phyloP scores from a whole-genome alignment of 2,888 invertebrate genomes.

The Diogma glabrata region DNA sequence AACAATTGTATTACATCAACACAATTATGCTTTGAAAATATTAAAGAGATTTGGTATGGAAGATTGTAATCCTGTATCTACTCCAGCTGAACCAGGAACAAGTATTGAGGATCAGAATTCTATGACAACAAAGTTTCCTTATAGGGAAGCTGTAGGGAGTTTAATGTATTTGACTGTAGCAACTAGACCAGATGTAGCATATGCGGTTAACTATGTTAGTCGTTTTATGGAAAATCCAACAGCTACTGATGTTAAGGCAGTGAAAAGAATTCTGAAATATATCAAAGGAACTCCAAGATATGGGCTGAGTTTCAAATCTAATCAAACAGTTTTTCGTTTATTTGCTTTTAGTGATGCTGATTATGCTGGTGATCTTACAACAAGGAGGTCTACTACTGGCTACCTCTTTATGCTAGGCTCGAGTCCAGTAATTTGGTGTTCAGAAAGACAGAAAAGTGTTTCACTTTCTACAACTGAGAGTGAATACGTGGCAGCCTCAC shows the following conservation, averaged over 20 bases:
- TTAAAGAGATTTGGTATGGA: too few species aligned
- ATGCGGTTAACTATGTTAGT: conserved; percentile 8
- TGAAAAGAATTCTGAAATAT: conserved; percentile 18
- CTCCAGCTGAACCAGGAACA: neutral
- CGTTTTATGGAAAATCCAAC: conserved; percentile 15
- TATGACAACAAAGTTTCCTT: conserved; percentile 3
- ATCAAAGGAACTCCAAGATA: neutral
- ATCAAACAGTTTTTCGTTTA: conserved; percentile 10
- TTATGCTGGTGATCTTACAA: conserved; percentile 18
- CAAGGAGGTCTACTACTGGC: conserved; percentile 20
- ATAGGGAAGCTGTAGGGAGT: conserved; percentile 9
- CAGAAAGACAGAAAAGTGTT: neutral
- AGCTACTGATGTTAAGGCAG: conserved; percentile 12
- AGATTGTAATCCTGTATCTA: too few species aligned
- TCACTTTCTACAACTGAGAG: neutral
- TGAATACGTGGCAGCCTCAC: neutral
- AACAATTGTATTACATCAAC: too few species aligned
- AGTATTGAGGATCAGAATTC: neutral
- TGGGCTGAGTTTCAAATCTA: neutral
- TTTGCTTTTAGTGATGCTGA: conserved; percentile 18
- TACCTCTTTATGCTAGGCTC: conserved; percentile 19
- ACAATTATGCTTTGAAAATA: too few species aligned
- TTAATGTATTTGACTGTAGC: conserved; percentile 11
- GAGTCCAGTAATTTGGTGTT: conserved; percentile 21
- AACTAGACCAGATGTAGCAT: conserved; percentile 10